Conservation (phyloP, 2,113 vertebrate genomes). For the Butorides virescens region DNA sequence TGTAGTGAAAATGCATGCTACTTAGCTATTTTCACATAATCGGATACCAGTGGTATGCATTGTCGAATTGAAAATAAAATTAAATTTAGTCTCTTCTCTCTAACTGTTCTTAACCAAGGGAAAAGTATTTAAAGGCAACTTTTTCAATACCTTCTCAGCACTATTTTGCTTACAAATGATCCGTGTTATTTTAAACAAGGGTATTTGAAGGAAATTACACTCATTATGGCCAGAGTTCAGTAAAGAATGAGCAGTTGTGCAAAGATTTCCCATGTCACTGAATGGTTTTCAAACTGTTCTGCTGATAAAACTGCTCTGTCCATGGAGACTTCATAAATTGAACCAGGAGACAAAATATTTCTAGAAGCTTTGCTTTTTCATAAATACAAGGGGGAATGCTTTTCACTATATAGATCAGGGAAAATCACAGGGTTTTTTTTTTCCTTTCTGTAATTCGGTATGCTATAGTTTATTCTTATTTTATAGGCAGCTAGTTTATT, state of each 20-base stretch:
- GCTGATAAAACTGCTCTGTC: conserved; percentile 5
- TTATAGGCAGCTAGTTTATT: background rate
- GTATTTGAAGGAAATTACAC: conserved; percentile 40
- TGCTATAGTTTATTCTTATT: background rate
- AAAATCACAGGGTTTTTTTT: background rate
- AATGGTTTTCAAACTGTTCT: background rate
- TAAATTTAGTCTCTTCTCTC: background rate
- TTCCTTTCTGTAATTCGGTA: background rate
- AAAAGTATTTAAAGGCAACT: background rate
- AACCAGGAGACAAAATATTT: background rate
- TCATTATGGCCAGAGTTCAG: background rate
- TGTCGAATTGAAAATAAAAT: background rate
- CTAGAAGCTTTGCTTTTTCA: background rate
- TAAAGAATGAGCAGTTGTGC: background rate
- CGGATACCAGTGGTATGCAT: background rate
- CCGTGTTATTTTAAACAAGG: conserved; percentile 19
- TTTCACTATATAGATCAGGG: background rate
- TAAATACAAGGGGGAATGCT: background rate
- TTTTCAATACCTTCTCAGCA: conserved; percentile 14
- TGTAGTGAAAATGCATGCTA: background rate
- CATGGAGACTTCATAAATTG: background rate
- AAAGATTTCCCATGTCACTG: conserved; percentile 1
- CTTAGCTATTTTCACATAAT: background rate
- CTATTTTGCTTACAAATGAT: conserved; percentile 12
- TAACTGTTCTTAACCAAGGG: background rate